Evolutionary conservation across 2,888 invertebrate genomes (phyloP).

Genomic region (Acholoe squamosa): DNA sequence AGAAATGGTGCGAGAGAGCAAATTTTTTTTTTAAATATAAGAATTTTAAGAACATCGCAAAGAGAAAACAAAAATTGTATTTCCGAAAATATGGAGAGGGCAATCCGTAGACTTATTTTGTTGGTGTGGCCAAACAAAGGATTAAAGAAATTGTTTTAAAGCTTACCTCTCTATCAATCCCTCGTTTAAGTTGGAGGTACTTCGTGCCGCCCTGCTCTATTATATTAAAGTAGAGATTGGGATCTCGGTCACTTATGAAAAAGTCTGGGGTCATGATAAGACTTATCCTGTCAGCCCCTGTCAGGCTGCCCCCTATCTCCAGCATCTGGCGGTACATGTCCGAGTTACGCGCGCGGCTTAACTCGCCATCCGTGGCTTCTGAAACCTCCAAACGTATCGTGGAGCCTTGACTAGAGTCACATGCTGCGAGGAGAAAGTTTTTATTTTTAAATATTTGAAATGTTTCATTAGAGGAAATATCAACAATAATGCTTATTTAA

Average conservation of each 20-base stretch:
- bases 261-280: neutral
- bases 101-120: too few relatives aligned
- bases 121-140: too few relatives aligned
- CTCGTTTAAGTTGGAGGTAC: neutral
- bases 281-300: neutral
- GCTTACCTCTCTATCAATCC: slow-evolving; percentile 39
- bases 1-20: too few relatives aligned
- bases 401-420: neutral
- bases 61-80: too few relatives aligned
- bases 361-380: slow-evolving; percentile 30
- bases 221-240: neutral
- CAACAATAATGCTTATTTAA: neutral
- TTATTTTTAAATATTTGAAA: neutral
- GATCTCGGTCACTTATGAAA: neutral
- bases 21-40: too few relatives aligned
- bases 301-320: slow-evolving; percentile 14
- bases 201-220: neutral
- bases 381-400: neutral
- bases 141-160: too few relatives aligned
- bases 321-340: neutral
- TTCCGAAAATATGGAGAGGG: too few relatives aligned
- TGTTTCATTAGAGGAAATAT: neutral
- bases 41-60: too few relatives aligned
- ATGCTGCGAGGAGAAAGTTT: neutral
- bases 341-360: neutral